Evolutionary conservation across 2,113 vertebrate genomes (phyloP), one percentile per base, ranked within the genome.

Genomic region (Gobius niger): DNA sequence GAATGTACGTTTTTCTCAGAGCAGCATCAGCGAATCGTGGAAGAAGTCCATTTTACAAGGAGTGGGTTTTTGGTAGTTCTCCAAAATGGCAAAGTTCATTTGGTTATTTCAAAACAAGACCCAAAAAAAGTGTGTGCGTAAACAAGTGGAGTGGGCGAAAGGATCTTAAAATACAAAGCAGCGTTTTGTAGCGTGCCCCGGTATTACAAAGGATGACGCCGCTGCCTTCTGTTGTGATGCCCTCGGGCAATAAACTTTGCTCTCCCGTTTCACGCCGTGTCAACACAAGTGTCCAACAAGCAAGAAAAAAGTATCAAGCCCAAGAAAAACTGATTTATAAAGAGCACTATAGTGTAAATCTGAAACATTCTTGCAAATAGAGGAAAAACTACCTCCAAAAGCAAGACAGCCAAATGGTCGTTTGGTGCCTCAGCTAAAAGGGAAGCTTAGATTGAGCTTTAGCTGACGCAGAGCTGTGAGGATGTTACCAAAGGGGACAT

Each of bases 21-120:
- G 67, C 76, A 73, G 64, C 19, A 51, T 82, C 76, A 75, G 67
- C 83, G 76, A 19, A 63, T 12, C 18, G 14, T 63, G 13, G 68
- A 72, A 68, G 47, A 19, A 52, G 42, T 50, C 67, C 68, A 65
- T 79, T 79, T 78, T 52, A 71, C 60, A 70, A 52, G 14, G 16
- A 76, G 47, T 75, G 54, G 72, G 69, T 65, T 85, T 65, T 52
- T 71, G 67, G 67, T 77, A 70, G 34, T 73, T 15, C 9, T 7
- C 46, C 12, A 9, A 34, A 57, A 57, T 15, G 2, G 5, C 19
- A 53, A 8, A 60, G 34, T 60, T 60, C 40, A 60, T 42, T 60
- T n/a, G n/a, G 57, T 14, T 60, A 41, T 34, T 56, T 56, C 34
- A 34, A 34, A 40, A 34, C 11, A 12, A 40, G 53, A 19, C 11